Conservation (phyloP, 2,888 invertebrate species). For the Abscondita cerata region DNA sequence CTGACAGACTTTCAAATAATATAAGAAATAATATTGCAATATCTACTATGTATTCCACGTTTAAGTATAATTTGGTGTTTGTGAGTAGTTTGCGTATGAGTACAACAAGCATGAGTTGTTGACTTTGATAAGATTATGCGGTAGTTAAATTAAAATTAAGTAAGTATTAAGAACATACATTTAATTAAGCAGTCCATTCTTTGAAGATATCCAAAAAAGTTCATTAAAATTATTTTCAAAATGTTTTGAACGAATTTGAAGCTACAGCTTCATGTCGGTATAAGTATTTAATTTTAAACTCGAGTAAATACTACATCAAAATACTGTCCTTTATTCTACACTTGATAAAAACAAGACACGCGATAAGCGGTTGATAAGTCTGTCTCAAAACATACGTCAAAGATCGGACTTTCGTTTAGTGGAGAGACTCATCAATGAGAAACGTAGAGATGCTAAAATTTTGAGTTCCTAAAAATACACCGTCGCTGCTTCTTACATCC, state of each 20-base stretch:
- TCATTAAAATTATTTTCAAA: conserved; percentile 6
- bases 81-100: too few relatives aligned
- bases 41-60: background rate
- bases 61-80: too few relatives aligned
- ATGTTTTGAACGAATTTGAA: conserved; percentile 21
- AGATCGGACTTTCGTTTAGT: conserved; percentile 13
- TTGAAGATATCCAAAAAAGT: conserved; percentile 1
- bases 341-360: conserved; percentile 31
- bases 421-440: background rate
- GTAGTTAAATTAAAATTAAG: conserved; percentile 17
- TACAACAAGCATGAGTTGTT: conserved; percentile 12
- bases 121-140: conserved; percentile 23
- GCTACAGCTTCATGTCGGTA: conserved; percentile 28
- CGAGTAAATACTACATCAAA: conserved; percentile 31
- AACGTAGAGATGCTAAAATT: too few relatives aligned
- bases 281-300: conserved; percentile 33
- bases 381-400: conserved; percentile 25
- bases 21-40: background rate
- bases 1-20: too few relatives aligned
- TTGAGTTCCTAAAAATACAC: too few relatives aligned
- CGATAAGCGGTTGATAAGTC: conserved; percentile 31
- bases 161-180: conserved; percentile 36
- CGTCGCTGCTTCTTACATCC: too few relatives aligned
- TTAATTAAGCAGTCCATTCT: conserved; percentile 43
- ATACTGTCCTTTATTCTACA: conserved; percentile 27